Evolutionary conservation across 1,140 invertebrate genomes (phyloP).

Genomic region (Paraescarpia echinospica): DNA sequence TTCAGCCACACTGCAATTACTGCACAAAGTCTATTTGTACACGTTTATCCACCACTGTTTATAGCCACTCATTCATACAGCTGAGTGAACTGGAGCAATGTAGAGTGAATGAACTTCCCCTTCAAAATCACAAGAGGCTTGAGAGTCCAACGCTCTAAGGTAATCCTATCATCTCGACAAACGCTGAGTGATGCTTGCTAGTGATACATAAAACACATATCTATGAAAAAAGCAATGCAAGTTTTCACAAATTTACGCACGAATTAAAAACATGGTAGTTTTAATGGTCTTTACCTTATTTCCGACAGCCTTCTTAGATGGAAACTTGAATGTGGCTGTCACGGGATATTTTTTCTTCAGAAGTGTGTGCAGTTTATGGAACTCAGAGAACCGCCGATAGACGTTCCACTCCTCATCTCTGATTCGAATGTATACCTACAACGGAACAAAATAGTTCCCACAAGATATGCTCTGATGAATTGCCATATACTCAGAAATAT

Average conservation of each 20-base stretch:
- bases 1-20: too few species aligned
- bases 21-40: too few species aligned
- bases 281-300: conserved; percentile 70
- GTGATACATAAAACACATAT: too few species aligned
- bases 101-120: too few species aligned
- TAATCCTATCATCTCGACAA: too few species aligned
- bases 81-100: too few species aligned
- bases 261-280: not conserved
- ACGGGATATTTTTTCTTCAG: conserved; percentile 80
- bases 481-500: not conserved
- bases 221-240: not conserved
- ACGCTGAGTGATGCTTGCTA: too few species aligned
- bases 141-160: too few species aligned
- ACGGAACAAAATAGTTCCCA: not conserved
- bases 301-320: conserved; percentile 88
- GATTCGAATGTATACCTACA: conserved; percentile 79
- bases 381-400: conserved; percentile 87
- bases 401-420: conserved; percentile 91
- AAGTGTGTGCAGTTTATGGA: conserved; percentile 77
- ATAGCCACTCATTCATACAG: too few species aligned
- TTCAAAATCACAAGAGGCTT: too few species aligned
- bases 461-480: not conserved
- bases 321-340: conserved; percentile 81
- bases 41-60: too few species aligned
- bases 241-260: not conserved